Percentiles rank a stretch among this genome's conserved stretches.
Evolutionary conservation across 2,888 invertebrate genomes (phyloP).

Genomic region (Halictus ligatus): DNA sequence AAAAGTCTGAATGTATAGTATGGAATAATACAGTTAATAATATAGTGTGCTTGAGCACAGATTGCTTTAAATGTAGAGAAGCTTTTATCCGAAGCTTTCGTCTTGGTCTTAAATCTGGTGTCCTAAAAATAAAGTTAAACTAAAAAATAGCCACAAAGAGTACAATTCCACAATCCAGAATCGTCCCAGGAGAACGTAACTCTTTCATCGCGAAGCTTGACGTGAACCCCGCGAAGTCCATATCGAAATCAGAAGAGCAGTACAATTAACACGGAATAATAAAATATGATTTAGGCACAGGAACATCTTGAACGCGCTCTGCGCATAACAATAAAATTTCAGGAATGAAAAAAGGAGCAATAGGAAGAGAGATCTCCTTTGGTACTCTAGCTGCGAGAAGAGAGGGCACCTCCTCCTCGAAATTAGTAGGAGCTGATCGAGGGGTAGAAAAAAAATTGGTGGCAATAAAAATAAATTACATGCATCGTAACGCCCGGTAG

Average conservation of each 20-base stretch:
- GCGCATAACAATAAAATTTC: constrained; percentile 7
- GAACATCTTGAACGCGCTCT: neutral
- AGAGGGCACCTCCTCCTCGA: constrained; percentile 70
- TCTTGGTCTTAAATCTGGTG: too few relatives aligned
- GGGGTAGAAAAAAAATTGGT: constrained; percentile 84
- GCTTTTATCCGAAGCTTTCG: too few relatives aligned
- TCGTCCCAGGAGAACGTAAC: neutral
- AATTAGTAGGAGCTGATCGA: constrained; percentile 83
- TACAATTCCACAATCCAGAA: neutral
- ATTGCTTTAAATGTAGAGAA: too few relatives aligned
- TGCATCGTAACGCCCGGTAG: constrained; percentile 83
- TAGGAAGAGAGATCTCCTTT: neutral
- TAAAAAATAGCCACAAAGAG: too few relatives aligned
- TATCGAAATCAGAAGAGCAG: neutral
- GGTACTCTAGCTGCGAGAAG: constrained; percentile 17
- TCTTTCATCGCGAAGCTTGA: neutral
- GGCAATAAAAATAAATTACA: constrained; percentile 85
- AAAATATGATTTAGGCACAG: neutral
- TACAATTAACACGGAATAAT: neutral
- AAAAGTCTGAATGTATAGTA: too few relatives aligned
- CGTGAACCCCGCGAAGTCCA: neutral
- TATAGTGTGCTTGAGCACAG: too few relatives aligned
- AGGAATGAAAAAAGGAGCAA: constrained; percentile 13
- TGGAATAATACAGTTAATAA: too few relatives aligned
- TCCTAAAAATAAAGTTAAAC: too few relatives aligned